Evolutionary conservation across 2,113 vertebrate species (phyloP).

Genomic region (Apodemus speciosus): DNA sequence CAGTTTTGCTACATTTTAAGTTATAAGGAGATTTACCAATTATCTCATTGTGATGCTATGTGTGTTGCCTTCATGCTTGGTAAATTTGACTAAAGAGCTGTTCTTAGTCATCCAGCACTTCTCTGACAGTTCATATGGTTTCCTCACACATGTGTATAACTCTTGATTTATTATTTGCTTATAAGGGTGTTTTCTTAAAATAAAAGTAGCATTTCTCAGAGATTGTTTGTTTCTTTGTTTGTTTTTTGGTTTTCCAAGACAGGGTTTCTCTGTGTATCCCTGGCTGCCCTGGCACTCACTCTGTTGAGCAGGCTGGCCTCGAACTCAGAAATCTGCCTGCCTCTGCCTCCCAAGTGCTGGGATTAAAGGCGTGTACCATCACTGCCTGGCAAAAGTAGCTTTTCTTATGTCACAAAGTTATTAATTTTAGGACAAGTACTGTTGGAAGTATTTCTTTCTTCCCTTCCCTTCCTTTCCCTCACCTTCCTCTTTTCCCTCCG

Average conservation of each 20-base stretch:
- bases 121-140: not conserved
- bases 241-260: too few species aligned
- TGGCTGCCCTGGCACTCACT: too few species aligned
- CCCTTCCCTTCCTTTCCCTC: not conserved
- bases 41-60: not conserved
- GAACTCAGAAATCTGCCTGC: too few species aligned
- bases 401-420: not conserved
- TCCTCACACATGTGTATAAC: not conserved
- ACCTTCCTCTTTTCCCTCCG: fast-evolving
- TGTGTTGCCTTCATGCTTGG: not conserved
- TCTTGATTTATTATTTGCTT: not conserved
- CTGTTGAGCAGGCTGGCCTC: too few species aligned
- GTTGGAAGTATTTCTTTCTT: not conserved
- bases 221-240: too few species aligned
- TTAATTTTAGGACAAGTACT: too few species aligned
- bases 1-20: not conserved
- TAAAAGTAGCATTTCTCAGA: too few species aligned
- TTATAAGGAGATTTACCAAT: not conserved
- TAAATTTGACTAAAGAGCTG: not conserved
- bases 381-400: not conserved
- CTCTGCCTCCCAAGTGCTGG: too few species aligned
- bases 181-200: not conserved
- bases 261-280: too few species aligned
- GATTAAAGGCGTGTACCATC: too few species aligned
- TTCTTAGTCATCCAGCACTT: not conserved